Percentiles rank a stretch among this genome's conserved stretches.
Conservation (phyloP, 2,113 vertebrate genomes). For the Electrona antarctica region DNA sequence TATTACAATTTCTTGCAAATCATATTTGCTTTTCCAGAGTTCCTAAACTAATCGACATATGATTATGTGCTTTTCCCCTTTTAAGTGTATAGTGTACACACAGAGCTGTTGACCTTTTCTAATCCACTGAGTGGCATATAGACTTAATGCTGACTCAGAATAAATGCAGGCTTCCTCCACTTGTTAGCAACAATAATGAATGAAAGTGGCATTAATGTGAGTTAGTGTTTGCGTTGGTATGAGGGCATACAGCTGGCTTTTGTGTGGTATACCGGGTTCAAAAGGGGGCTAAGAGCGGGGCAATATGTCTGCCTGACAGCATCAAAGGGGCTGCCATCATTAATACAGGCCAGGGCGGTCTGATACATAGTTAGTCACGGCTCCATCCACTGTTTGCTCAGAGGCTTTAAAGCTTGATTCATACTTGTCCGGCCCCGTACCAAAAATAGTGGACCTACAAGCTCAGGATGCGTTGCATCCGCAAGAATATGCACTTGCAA, state of each 20-base stretch:
- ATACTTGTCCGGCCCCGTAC: too few species aligned
- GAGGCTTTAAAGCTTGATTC: constrained; percentile 20
- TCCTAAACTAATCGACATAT: constrained; percentile 48
- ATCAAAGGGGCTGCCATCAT: constrained; percentile 62
- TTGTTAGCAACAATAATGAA: constrained; percentile 44
- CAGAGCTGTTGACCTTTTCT: constrained; percentile 52
- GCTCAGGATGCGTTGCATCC: too few species aligned
- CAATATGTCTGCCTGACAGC: constrained; percentile 66
- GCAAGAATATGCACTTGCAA: too few species aligned
- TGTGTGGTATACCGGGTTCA: constrained; percentile 63
- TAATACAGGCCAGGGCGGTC: constrained; percentile 35
- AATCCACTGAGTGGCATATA: constrained; percentile 38
- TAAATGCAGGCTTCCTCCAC: constrained; percentile 42
- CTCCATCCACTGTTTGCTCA: constrained; percentile 51
- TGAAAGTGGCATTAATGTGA: constrained; percentile 62
- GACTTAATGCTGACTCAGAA: constrained; percentile 47
- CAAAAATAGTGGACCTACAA: too few species aligned
- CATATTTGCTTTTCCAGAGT: constrained; percentile 61
- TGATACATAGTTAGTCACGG: constrained; percentile 33
- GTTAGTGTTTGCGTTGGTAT: constrained; percentile 60
- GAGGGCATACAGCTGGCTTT: constrained; percentile 47
- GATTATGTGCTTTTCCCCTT: constrained; percentile 49
- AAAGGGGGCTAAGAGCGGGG: constrained; percentile 57
- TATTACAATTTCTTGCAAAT: constrained; percentile 19
- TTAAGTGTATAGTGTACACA: constrained; percentile 30